phyloP scores from a whole-genome alignment of 2,888 invertebrate genomes.

The Agriopis marginaria region DNA sequence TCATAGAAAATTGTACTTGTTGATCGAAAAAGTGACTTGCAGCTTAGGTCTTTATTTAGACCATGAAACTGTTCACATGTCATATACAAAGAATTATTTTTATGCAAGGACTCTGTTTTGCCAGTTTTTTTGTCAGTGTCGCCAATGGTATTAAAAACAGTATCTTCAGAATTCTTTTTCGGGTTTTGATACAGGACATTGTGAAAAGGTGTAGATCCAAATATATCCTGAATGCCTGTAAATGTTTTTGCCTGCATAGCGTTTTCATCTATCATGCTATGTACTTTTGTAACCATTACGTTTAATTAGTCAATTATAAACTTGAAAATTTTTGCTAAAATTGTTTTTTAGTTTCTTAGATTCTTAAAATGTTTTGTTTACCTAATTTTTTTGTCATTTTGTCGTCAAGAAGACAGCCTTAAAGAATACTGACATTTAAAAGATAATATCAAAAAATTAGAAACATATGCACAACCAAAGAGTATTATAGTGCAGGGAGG shows the following conservation, averaged over 20 bases:
- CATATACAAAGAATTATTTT: conserved; percentile 51
- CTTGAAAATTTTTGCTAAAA: conserved; percentile 26
- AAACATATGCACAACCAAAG: no score
- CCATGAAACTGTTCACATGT: conserved; percentile 67
- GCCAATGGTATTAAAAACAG: conserved; percentile 36
- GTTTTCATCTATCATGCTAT: conserved; percentile 42
- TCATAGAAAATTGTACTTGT: conserved; percentile 77
- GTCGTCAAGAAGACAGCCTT: background rate
- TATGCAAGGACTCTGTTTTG: conserved; percentile 30
- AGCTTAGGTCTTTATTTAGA: conserved; percentile 58
- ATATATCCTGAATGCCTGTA: conserved; percentile 63
- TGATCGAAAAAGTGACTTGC: conserved; percentile 58
- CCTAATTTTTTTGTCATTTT: conserved; percentile 10
- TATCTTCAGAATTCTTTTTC: conserved; percentile 37
- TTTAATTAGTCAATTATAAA: conserved; percentile 11
- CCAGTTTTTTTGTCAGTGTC: conserved; percentile 43
- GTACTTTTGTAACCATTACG: conserved; percentile 46
- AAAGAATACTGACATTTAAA: background rate
- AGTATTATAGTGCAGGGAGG: no score
- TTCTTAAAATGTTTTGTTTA: conserved; percentile 27
- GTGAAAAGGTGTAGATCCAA: conserved; percentile 52
- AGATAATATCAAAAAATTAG: background rate
- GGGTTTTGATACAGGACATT: conserved; percentile 47
- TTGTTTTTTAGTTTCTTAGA: conserved; percentile 31
- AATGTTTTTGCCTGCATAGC: conserved; percentile 58